Conservation (phyloP, 2,113 vertebrate genomes). For the Scopus umbretta region DNA sequence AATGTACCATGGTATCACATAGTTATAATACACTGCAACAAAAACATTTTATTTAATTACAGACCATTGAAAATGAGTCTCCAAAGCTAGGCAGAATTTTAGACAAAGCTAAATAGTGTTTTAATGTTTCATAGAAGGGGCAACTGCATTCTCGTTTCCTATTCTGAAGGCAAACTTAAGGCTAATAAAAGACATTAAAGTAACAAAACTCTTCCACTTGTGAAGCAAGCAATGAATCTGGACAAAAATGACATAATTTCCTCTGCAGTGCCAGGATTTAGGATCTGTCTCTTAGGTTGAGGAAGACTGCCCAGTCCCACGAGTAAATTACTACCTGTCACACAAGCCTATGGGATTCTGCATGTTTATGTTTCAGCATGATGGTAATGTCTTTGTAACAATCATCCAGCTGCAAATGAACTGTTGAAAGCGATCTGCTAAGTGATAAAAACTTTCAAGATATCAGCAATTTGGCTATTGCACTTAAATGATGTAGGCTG, state of each 20-base stretch:
- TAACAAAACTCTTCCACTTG: neutral
- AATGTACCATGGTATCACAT: neutral
- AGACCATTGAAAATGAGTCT: neutral
- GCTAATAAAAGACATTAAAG: neutral
- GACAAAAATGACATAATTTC: neutral
- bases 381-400: neutral
- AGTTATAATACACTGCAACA: neutral
- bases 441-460: neutral
- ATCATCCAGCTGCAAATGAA: neutral
- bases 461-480: neutral
- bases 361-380: neutral
- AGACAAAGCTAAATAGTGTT: neutral
- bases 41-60: constrained; percentile 8
- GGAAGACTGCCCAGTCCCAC: neutral
- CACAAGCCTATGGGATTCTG: neutral
- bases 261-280: neutral
- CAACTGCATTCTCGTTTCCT: neutral
- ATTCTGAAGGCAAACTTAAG: neutral
- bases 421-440: neutral
- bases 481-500: neutral
- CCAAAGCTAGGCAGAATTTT: neutral
- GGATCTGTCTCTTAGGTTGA: neutral
- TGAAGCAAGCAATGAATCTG: neutral
- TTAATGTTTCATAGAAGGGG: neutral
- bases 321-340: neutral